Conservation (phyloP, 2,888 invertebrate species). For the Eulithis testata region DNA sequence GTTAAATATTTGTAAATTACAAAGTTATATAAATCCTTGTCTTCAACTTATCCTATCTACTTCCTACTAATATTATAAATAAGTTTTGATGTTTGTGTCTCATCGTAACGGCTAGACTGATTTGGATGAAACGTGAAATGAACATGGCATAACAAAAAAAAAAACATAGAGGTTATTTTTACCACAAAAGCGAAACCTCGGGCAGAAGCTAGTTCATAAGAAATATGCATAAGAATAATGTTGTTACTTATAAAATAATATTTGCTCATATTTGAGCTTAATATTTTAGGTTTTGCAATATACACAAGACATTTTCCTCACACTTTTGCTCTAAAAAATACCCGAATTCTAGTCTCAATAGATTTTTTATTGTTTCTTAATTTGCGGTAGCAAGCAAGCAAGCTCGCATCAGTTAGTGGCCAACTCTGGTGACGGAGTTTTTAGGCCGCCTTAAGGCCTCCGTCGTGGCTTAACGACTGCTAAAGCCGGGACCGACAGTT, state of each 20-base stretch:
- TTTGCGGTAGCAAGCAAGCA: too few relatives aligned
- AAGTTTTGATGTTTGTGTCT: neutral
- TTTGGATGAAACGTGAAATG: neutral
- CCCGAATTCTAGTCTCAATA: neutral
- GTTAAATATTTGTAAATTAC: too few relatives aligned
- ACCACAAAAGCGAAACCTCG: neutral
- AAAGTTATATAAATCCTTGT: conserved; percentile 9
- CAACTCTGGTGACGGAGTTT: too few relatives aligned
- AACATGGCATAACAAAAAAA: neutral
- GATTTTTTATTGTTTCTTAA: too few relatives aligned
- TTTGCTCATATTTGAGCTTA: conserved; percentile 44
- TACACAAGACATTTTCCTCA: conserved; percentile 30
- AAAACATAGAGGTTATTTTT: too few relatives aligned
- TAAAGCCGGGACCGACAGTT: too few relatives aligned
- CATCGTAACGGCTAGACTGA: neutral
- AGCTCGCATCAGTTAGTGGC: too few relatives aligned
- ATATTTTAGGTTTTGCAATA: conserved; percentile 38
- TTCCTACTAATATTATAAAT: neutral
- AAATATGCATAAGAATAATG: conserved; percentile 2
- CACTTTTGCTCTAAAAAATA: neutral
- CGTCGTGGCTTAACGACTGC: too few relatives aligned
- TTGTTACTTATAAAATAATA: conserved; percentile 26
- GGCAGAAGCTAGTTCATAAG: conserved; percentile 3
- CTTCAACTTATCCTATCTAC: conserved; percentile 3
- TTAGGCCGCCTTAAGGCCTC: too few relatives aligned